Conservation (phyloP, 2,888 invertebrate species). For the Lycophotia porphyrea region DNA sequence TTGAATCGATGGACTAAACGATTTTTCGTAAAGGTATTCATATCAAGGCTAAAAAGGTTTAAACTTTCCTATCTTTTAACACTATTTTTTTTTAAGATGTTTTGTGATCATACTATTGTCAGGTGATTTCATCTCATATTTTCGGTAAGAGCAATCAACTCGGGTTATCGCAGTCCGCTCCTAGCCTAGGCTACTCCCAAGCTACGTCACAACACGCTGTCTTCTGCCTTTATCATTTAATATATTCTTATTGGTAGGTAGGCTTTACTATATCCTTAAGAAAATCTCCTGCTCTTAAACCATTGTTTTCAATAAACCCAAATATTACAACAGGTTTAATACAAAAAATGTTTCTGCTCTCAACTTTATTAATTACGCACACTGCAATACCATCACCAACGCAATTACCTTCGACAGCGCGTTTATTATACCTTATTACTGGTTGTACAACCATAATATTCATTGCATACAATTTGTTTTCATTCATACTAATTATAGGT, state of each 20-base stretch:
- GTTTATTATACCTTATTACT: constrained; percentile 51
- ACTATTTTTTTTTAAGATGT: background rate
- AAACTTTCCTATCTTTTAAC: constrained; percentile 7
- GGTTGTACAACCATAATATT: constrained; percentile 45
- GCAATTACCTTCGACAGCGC: constrained; percentile 40
- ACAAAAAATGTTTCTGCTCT: constrained; percentile 1
- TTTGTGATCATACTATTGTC: background rate
- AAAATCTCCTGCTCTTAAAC: background rate
- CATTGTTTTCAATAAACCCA: background rate
- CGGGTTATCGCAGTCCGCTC: background rate
- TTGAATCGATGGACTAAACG: constrained; percentile 70
- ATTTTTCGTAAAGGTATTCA: constrained; percentile 70
- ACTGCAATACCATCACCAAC: constrained; percentile 41
- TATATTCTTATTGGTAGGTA: background rate
- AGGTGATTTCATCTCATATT: background rate
- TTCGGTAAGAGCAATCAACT: background rate
- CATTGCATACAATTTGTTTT: constrained; percentile 57
- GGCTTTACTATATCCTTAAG: background rate
- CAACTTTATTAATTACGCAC: constrained; percentile 34
- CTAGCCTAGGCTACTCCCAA: background rate
- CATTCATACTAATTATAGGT: constrained; percentile 49
- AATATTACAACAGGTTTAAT: background rate
- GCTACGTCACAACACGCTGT: background rate
- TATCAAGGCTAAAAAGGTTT: constrained; percentile 2
- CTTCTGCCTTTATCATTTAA: too few species aligned